A percentile compares a stretch with the other conserved stretches of the same genome.
phyloP scores from a whole-genome alignment of 2,797 vertebrate genomes.

The Sebastes nivosus region DNA sequence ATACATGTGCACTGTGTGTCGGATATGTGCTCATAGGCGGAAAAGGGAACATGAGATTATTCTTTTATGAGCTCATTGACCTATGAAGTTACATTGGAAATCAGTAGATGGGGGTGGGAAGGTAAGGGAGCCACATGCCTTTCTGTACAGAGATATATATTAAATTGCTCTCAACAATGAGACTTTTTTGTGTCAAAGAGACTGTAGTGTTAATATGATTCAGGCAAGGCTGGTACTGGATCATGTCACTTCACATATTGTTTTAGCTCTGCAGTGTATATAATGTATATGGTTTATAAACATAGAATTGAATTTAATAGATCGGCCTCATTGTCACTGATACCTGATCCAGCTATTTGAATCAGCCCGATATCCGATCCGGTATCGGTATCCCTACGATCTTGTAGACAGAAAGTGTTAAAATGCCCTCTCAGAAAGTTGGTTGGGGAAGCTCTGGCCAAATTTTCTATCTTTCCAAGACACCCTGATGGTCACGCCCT shows the following conservation, averaged over 20 bases:
- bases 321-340: no score
- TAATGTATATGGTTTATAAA: no score
- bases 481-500: neutral
- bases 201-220: neutral
- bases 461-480: neutral
- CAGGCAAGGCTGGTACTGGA: neutral
- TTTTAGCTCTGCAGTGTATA: neutral
- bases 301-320: no score
- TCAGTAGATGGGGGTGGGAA: neutral
- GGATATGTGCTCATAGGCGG: slow-evolving; percentile 59
- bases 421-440: neutral
- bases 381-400: neutral
- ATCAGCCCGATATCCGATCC: no score
- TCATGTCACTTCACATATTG: neutral
- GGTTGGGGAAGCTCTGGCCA: neutral
- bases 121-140: neutral
- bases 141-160: neutral
- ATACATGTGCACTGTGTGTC: slow-evolving; percentile 78
- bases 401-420: neutral
- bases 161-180: neutral
- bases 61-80: neutral
- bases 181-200: neutral
- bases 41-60: neutral
- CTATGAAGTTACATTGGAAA: neutral
- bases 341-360: no score